Base-by-base conservation (phyloP, 2,888 invertebrate species). In the Macrophya alboannulata region DNA sequence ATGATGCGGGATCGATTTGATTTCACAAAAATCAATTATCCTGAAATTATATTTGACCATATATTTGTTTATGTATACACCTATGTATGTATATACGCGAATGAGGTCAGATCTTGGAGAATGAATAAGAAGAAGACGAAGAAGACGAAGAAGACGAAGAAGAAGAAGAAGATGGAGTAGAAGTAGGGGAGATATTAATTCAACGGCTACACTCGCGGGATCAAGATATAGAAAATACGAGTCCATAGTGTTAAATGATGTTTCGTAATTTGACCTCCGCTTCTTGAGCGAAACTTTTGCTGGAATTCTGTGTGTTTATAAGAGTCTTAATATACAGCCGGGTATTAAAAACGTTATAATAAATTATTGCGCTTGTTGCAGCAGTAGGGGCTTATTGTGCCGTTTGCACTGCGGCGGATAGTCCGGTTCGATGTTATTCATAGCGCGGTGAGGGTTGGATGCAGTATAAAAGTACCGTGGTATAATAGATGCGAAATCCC, bases 401-500 rank as follows among this genome's bases (percentile, higher is more conserved):
- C 76, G 48, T 17, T 48, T 40, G 72, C 72, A 72, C 40, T 40
- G 76, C 76, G 48, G 77, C 77, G 77, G 77, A 81, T 81, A 81
- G 81, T 59, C 62, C 81, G 81, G 81, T 81, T 62, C 81, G 40
- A 59, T 81, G 81, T 62, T 81, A 81, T 62, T 51, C 51, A 37
- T 51, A 55, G 55, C 25, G 48, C 62, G 68, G 37, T 17, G 81
- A 81, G 81, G 81, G 81, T 81, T 81, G 62, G 62, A 81, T 25
- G 76, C 31, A 31, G 31, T 62, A 83, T 68, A 83, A 71, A 83
- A 83, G 83, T 65, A 31, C 55, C 68, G 37, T 37, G 68, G 81
- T 31, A 55, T 83, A 83, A 83, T 83, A 48, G 83, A 71, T 83
- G 83, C 83, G 83, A 65, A 83, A 83, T 83, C 83, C 62, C 71